These are phyloP conservation scores for Coleophora flavipennella DNA, from an alignment of 2,888 invertebrate species.

Conservation along the genomic window DNA sequence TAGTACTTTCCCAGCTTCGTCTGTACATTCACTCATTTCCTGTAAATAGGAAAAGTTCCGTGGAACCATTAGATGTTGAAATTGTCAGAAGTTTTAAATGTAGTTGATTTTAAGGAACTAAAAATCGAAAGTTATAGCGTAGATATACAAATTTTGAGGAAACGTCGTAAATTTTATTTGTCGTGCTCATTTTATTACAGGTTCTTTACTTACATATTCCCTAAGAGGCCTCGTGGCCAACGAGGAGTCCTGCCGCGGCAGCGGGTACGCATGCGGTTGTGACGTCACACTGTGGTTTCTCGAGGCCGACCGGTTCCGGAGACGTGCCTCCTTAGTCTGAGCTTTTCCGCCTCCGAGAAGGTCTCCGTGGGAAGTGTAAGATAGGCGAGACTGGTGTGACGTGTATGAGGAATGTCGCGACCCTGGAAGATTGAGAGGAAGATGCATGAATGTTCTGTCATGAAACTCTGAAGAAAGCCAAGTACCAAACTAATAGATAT, in stretches of 20 bases:
- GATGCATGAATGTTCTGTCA: neutral
- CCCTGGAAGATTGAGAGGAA: conserved; percentile 56
- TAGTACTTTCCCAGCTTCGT: conserved; percentile 83
- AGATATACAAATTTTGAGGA: no score
- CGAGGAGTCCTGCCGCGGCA: conserved; percentile 69
- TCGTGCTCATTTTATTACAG: no score
- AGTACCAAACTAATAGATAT: no score
- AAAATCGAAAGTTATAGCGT: no score
- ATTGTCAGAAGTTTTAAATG: no score
- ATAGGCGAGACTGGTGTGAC: conserved; percentile 93
- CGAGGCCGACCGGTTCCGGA: conserved; percentile 81
- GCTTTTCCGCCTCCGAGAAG: conserved; percentile 81
- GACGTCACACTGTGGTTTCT: conserved; percentile 79
- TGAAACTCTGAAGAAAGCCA: no score
- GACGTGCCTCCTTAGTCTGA: conserved; percentile 89
- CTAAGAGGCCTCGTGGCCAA: conserved; percentile 77
- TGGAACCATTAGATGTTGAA: no score
- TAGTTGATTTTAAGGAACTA: neutral
- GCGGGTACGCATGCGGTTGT: conserved; percentile 64
- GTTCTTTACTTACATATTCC: conserved; percentile 80
- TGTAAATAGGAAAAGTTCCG: conserved; percentile 35
- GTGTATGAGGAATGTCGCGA: conserved; percentile 96
- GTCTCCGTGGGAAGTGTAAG: conserved; percentile 96
- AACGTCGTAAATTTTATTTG: no score
- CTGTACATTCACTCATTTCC: conserved; percentile 86